Evolutionary conservation across 2,888 invertebrate species (phyloP), one percentile per base, ranked within the genome.

Genomic region (Chaetogeoica ovagalla): DNA sequence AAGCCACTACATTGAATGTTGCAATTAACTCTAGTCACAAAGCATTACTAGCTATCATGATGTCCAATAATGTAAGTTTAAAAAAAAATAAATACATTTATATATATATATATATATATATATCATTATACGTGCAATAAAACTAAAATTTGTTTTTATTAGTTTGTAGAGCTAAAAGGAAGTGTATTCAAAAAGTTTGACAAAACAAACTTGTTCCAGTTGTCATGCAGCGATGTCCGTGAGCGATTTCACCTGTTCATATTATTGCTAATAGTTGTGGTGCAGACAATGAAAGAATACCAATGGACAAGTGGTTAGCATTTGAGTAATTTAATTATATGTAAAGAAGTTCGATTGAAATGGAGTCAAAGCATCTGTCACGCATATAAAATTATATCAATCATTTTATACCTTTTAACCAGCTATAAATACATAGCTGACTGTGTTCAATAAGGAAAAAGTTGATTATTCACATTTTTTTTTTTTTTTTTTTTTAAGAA

Each of bases 131-230:
- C 30, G 30, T 30, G 4, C 11, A 43, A 62, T 82, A 30, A 81
- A 75, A 76, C 23, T 43, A 37, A 17, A 48, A 59, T 23, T 30
- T 21, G 5, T 72, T 65, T 74, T 75, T n/a, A 90, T 66, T 87
- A 95, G 95, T 99, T 99, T 89, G 97, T 99, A n/a, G 99, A 99
- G 87, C 88, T 99, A 71, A 99, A 99, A 88, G 96, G 98, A 81
- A 96, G 96, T 85, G 98, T 99, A 0, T 99, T 99, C 88, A 98
- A 98, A 87, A 98, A 98, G 87, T 97, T 99, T 87, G 99, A 98
- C 87, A 98, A 98, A 86, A 97, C 96, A 86, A 98, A 98, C 88
- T 89, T 99, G 19, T 98, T 98, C 88, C 95, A 95, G 91, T 93
- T 99, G 84, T 94, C 98, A 0, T 99, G 99, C 87, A 96, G 97